These are phyloP conservation scores for Labrus mixtus DNA, from an alignment of 2,113 vertebrate species.

Conservation along the genomic window DNA sequence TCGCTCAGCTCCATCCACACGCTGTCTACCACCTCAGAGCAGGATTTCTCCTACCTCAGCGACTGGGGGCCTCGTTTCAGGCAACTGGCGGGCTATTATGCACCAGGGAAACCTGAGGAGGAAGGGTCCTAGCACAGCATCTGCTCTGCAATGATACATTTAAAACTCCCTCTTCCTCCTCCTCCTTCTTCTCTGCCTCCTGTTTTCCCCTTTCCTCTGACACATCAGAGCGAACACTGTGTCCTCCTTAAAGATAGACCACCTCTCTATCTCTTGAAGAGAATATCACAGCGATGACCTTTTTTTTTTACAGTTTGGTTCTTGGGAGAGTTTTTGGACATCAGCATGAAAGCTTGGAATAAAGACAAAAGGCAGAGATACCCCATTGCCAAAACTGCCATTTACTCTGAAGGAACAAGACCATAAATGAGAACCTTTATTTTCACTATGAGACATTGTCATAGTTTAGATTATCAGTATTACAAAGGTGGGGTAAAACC, in stretches of 20 bases:
- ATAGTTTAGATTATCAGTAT: slow-evolving; percentile 5
- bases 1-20: slow-evolving; percentile 98
- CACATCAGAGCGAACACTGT: slow-evolving; percentile 63
- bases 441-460: slow-evolving; percentile 24
- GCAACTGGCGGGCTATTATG: slow-evolving; percentile 94
- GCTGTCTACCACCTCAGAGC: slow-evolving; percentile 92
- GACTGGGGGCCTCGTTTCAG: slow-evolving; percentile 96
- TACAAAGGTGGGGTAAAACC: slow-evolving; percentile 20
- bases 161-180: slow-evolving; percentile 29
- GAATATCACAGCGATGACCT: slow-evolving; percentile 47
- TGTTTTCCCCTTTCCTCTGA: slow-evolving; percentile 42
- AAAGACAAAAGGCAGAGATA: slow-evolving; percentile 5
- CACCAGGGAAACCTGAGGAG: slow-evolving; percentile 86
- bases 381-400: slow-evolving; percentile 26
- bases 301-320: slow-evolving; percentile 33
- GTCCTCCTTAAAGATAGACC: slow-evolving; percentile 55
- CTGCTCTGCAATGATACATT: slow-evolving; percentile 50
- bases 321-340: slow-evolving; percentile 39
- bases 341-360: slow-evolving; percentile 10
- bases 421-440: slow-evolving; percentile 20
- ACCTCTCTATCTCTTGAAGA: slow-evolving; percentile 54
- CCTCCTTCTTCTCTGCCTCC: slow-evolving; percentile 39
- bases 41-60: slow-evolving; percentile 96
- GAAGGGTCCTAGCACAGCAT: slow-evolving; percentile 88
- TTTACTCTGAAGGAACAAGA: slow-evolving; percentile 7